Conservation (phyloP, 2,113 vertebrate species). For the Gasterosteus aculeatus region DNA sequence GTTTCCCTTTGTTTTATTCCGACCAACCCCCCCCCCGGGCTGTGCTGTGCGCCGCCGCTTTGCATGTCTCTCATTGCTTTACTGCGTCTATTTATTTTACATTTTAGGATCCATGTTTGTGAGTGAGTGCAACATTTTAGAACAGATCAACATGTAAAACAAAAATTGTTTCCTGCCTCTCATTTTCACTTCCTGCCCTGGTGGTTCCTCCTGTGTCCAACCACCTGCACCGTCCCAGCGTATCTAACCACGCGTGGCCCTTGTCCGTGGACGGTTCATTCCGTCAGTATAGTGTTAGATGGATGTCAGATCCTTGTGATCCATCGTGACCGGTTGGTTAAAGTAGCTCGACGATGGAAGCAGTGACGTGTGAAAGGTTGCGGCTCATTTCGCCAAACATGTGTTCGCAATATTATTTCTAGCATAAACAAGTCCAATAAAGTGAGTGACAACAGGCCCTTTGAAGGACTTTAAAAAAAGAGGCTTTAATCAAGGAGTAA, state of each 20-base stretch:
- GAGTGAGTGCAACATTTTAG: not conserved
- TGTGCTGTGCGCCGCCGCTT: constrained; percentile 6
- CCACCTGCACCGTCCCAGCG: too few species aligned
- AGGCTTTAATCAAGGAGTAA: not conserved
- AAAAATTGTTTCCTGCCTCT: not conserved
- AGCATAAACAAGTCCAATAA: not conserved
- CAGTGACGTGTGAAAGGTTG: not conserved
- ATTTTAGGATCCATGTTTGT: not conserved
- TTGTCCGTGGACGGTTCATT: not conserved
- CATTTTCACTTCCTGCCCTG: too few species aligned
- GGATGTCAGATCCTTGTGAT: not conserved
- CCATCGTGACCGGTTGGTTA: not conserved
- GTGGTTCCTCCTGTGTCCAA: too few species aligned
- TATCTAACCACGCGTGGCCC: too few species aligned
- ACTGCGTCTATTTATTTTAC: not conserved
- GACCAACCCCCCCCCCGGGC: constrained; percentile 34
- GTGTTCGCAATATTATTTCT: not conserved
- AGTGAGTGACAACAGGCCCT: not conserved
- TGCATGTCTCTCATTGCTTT: constrained; percentile 47
- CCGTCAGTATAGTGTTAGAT: not conserved
- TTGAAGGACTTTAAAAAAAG: not conserved
- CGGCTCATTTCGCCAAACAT: not conserved
- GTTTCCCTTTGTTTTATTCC: not conserved
- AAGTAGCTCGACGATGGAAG: not conserved
- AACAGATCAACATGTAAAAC: not conserved